These are phyloP conservation scores for Seriola dumerili DNA, from an alignment of 2,113 vertebrate genomes.

Conservation along the genomic window DNA sequence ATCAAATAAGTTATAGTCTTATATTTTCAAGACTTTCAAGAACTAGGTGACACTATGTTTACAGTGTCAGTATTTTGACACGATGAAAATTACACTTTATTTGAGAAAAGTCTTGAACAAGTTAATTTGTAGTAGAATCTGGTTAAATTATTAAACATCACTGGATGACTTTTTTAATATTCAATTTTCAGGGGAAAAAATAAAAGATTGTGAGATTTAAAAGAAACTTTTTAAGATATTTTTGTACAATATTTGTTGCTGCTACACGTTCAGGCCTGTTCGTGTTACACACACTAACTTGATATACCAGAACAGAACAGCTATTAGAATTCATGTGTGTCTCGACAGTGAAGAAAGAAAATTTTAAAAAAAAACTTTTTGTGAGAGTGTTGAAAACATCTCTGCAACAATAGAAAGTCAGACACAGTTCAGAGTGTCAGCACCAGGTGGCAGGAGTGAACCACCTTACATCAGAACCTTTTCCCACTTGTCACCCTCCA, in stretches of 20 bases:
- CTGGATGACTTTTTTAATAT: background rate
- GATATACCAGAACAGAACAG: no score
- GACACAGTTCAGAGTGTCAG: background rate
- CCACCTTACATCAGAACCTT: background rate
- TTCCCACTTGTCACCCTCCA: background rate
- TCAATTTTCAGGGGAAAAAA: background rate
- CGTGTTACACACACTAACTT: background rate
- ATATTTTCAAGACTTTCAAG: no score
- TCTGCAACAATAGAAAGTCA: background rate
- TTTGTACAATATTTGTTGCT: background rate
- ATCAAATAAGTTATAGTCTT: no score
- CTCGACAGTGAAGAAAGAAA: no score
- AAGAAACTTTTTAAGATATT: background rate
- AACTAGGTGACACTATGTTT: no score
- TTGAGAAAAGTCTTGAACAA: no score
- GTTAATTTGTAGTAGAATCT: no score
- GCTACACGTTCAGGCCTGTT: background rate
- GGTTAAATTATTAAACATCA: no score
- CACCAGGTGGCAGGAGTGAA: conserved; percentile 1
- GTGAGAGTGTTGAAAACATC: no score
- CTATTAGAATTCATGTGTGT: no score
- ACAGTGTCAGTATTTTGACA: background rate
- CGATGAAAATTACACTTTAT: conserved; percentile 1
- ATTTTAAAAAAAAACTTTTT: no score
- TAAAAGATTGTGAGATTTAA: background rate